These are phyloP conservation scores for Cacatua alba DNA, from an alignment of 2,113 vertebrate species.

Conservation along the genomic window DNA sequence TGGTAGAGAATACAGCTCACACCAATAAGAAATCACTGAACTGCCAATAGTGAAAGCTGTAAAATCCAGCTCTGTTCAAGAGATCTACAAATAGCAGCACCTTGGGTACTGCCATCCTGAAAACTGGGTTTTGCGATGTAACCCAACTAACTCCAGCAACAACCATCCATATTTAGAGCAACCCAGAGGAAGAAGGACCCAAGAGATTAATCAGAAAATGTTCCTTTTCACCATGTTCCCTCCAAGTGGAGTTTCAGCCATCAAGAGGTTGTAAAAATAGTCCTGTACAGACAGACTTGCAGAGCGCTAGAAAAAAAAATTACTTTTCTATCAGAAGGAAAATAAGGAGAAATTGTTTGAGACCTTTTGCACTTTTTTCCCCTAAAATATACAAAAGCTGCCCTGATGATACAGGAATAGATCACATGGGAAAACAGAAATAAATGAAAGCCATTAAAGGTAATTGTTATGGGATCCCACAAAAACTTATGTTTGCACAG, in stretches of 20 bases:
- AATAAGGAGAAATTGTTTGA: background rate
- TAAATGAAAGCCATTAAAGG: background rate
- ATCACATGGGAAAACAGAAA: background rate
- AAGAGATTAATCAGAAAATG: background rate
- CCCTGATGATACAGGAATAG: background rate
- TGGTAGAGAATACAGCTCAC: background rate
- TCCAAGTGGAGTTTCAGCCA: background rate
- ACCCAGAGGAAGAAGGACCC: background rate
- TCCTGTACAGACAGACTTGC: fast-evolving
- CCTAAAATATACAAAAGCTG: background rate
- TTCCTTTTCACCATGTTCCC: background rate
- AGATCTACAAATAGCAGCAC: background rate
- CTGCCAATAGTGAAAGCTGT: background rate
- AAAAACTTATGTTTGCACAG: background rate
- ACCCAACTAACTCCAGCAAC: background rate
- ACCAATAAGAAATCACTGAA: background rate
- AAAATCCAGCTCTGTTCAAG: background rate
- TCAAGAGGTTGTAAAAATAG: background rate
- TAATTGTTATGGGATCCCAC: background rate
- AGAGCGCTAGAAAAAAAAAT: background rate
- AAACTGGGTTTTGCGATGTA: fast-evolving
- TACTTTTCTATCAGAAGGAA: background rate
- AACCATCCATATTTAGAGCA: fast-evolving
- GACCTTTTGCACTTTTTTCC: background rate
- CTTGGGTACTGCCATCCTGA: background rate